Evolutionary conservation across 2,797 vertebrate species (phyloP).

Genomic region (Poecilia gillii): DNA sequence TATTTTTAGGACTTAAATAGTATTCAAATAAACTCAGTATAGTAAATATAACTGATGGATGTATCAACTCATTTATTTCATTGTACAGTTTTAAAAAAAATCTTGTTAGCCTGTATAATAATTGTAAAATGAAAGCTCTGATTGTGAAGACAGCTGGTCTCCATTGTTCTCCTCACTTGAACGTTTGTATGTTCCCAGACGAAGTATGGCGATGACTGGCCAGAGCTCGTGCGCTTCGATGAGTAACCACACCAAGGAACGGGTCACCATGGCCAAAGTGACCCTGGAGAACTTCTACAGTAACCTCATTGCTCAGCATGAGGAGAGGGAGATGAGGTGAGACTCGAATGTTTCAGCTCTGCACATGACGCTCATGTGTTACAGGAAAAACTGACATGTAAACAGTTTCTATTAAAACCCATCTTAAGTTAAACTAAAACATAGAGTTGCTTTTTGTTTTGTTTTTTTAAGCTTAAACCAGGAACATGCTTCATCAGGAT

Average conservation of each 20-base stretch:
- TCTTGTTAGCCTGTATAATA: neutral
- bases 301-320: constrained; percentile 96
- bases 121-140: neutral
- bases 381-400: neutral
- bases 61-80: neutral
- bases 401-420: neutral
- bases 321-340: constrained; percentile 98
- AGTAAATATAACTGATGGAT: neutral
- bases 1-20: too few relatives aligned
- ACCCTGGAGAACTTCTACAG: constrained; percentile 98
- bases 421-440: neutral
- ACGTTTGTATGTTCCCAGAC: constrained; percentile 31
- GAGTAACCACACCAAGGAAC: constrained; percentile 98
- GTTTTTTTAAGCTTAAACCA: neutral
- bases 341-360: neutral
- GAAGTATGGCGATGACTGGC: constrained; percentile 97
- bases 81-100: neutral
- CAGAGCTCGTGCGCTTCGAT: constrained; percentile 93
- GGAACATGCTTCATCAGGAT: constrained; percentile 2
- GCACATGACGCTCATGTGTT: neutral
- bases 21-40: neutral
- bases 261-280: constrained; percentile 98
- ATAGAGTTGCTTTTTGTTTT: neutral
- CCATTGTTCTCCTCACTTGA: neutral
- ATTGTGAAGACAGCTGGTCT: neutral